phyloP scores from a whole-genome alignment of 2,797 vertebrate species.

The Craterocephalus amniculus region DNA sequence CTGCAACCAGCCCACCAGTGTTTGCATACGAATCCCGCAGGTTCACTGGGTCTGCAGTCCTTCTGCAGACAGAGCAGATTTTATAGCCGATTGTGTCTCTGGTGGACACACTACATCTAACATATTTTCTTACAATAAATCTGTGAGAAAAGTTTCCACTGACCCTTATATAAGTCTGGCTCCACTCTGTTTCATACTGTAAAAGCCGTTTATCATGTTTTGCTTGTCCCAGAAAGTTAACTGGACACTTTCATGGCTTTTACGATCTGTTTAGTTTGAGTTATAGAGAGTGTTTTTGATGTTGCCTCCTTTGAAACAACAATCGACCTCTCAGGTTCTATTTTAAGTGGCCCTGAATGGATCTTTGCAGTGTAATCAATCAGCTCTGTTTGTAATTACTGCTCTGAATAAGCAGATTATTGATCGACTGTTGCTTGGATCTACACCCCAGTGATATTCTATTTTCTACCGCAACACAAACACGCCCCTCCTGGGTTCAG shows the following conservation, averaged over 20 bases:
- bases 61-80: too few relatives aligned
- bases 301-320: conserved; percentile 20
- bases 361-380: conserved; percentile 64
- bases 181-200: not conserved
- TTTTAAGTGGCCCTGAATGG: conserved; percentile 67
- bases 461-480: conserved; percentile 34
- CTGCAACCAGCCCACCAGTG: too few relatives aligned
- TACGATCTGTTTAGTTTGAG: not conserved
- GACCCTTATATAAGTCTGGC: not conserved
- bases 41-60: too few relatives aligned
- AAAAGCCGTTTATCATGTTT: conserved; percentile 2
- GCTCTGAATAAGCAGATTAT: conserved; percentile 71
- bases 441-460: conserved; percentile 41
- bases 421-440: conserved; percentile 54
- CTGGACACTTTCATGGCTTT: not conserved
- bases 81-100: not conserved
- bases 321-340: conserved; percentile 42
- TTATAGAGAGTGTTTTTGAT: conserved; percentile 20
- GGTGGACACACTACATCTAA: not conserved
- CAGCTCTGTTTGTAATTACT: conserved; percentile 73
- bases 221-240: conserved; percentile 2
- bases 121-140: not conserved
- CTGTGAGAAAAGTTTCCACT: not conserved
- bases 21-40: too few relatives aligned
- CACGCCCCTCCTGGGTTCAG: conserved; percentile 14